Conservation (phyloP, 2,797 vertebrate genomes). For the Adrianichthys oophorus region DNA sequence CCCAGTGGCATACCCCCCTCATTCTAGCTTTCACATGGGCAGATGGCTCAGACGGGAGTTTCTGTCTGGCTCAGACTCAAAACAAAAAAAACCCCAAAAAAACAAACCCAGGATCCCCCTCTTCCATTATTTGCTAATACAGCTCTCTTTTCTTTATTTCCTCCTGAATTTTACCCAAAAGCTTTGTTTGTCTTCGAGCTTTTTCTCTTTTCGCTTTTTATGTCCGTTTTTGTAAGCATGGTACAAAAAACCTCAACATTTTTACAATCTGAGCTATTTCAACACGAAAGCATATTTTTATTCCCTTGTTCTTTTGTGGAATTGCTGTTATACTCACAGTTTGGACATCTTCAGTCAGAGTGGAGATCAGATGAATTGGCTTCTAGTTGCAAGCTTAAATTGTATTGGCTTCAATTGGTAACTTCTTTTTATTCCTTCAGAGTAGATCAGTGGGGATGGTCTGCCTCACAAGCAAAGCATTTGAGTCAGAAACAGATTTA, state of each 20-base stretch:
- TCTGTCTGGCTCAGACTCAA: constrained; percentile 51
- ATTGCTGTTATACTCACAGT: constrained; percentile 2
- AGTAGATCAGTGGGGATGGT: too few species aligned
- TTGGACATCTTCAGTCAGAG: neutral
- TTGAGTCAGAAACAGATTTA: too few species aligned
- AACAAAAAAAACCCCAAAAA: constrained; percentile 46
- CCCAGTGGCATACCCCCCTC: constrained; percentile 46
- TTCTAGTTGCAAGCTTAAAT: too few species aligned
- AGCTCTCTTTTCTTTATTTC: constrained; percentile 3
- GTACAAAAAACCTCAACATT: constrained; percentile 28
- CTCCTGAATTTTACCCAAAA: constrained; percentile 31
- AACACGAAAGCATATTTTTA: constrained; percentile 38
- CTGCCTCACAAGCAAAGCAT: too few species aligned
- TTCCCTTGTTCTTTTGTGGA: constrained; percentile 2
- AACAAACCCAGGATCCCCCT: constrained; percentile 35
- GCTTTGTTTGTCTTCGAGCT: constrained; percentile 57
- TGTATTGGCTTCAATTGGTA: too few species aligned
- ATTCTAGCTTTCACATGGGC: constrained; percentile 47
- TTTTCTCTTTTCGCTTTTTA: constrained; percentile 48
- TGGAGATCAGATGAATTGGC: too few species aligned
- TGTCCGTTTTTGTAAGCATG: constrained; percentile 37
- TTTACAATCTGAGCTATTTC: constrained; percentile 31
- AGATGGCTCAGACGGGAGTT: constrained; percentile 57
- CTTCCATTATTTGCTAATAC: constrained; percentile 36
- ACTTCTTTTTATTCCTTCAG: too few species aligned